Base-by-base conservation (phyloP, 2,888 invertebrate genomes). In the Chirona hameri region DNA sequence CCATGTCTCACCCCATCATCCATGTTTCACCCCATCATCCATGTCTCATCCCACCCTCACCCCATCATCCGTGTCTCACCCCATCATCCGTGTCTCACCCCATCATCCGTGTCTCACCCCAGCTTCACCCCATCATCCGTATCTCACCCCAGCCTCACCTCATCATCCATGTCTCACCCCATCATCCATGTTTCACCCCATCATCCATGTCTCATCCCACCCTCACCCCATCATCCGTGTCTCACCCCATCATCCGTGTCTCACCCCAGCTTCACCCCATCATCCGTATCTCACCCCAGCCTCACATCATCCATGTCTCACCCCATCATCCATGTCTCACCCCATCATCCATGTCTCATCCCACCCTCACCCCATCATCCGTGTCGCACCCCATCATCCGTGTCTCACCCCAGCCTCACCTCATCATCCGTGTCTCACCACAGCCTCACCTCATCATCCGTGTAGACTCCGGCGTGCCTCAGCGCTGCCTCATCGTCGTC, bases 121-220 rank as follows among this genome's bases (percentile, higher is more conserved):
- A 60, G 60, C 60, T 3, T 21, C 60, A 60, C 24, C 60, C 2
- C 60, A 18, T 9, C n/a, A 9, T 24, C 5, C n/a, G 60, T 21
- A 1, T 24, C 60, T 7, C 18, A 7, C 27, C n/a, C 10, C 60
- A 60, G 7, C 27, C 72, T 18, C 76, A 76, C 76, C 76, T 97
- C 97, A 86, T 97, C 95, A 0, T 94, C 93, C 0, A 96, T 96
- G 87, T 92, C n/a, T n/a, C n/a, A n/a, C n/a, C n/a, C n/a, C n/a
- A n/a, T n/a, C n/a, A n/a, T n/a, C n/a, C n/a, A n/a, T n/a, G n/a
- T n/a, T n/a, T n/a, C 39, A 39, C 39, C 39, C 2, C 39, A 39
- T 39, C 39, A 39, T 39, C 39, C 39, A 7, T 39, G 93, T 89
- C 96, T 96, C 31, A 85, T 83, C 14, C 7, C 60, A 60, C 15